A percentile compares a stretch with the other conserved stretches of the same genome.
Evolutionary conservation across 2,888 invertebrate species (phyloP).

Genomic region (Helicoverpa assulta): DNA sequence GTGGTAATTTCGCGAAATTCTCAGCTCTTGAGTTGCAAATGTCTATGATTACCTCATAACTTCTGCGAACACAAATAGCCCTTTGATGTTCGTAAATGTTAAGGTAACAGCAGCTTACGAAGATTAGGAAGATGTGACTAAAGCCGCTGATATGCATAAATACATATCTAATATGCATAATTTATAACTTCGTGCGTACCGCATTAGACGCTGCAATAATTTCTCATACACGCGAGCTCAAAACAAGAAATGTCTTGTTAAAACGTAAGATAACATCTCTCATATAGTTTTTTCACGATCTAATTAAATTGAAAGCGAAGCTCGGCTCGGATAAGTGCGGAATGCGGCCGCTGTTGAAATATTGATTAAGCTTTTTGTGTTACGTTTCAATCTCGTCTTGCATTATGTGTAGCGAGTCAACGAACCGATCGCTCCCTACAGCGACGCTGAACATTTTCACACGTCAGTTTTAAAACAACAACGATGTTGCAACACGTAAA

Average conservation of each 20-base stretch:
- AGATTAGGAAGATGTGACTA: constrained; percentile 40
- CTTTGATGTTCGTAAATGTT: constrained; percentile 58
- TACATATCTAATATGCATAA: constrained; percentile 51
- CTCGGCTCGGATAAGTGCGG: constrained; percentile 74
- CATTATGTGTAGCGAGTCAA: constrained; percentile 65
- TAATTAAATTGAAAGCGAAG: constrained; percentile 81
- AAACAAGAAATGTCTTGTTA: constrained; percentile 55
- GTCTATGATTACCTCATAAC: constrained; percentile 57
- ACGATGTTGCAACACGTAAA: constrained; percentile 68
- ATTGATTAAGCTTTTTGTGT: constrained; percentile 79
- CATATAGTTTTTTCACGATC: constrained; percentile 76
- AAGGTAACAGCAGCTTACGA: constrained; percentile 47
- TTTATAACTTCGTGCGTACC: constrained; percentile 30
- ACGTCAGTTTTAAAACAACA: constrained; percentile 67
- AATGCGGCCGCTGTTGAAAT: constrained; percentile 82
- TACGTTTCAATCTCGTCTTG: constrained; percentile 65
- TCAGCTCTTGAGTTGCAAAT: constrained; percentile 46
- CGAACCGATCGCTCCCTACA: constrained; percentile 64
- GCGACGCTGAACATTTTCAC: constrained; percentile 61
- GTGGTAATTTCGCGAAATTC: constrained; percentile 57
- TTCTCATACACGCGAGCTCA: constrained; percentile 37
- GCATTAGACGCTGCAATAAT: constrained; percentile 38
- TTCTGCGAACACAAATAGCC: constrained; percentile 53
- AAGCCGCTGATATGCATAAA: constrained; percentile 44
- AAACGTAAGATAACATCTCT: constrained; percentile 55